Percentiles rank a stretch among this genome's conserved stretches.
phyloP scores from a whole-genome alignment of 1,140 invertebrate genomes.

The Coptotermes formosanus region DNA sequence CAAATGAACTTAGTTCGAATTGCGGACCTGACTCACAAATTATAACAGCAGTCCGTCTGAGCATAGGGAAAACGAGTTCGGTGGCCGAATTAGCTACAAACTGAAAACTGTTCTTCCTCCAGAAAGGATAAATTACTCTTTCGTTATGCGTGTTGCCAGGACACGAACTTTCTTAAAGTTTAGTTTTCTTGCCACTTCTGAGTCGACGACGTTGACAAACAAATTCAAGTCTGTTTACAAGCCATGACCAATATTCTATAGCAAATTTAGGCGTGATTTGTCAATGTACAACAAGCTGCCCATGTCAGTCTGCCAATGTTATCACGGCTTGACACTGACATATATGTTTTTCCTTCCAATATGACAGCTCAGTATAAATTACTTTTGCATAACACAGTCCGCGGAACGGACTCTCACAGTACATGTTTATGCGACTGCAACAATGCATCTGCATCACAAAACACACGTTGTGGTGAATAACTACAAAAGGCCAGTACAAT shows the following conservation, averaged over 20 bases:
- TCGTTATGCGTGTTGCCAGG: neutral
- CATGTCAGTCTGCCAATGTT: neutral
- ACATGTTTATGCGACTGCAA: no score
- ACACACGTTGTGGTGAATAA: neutral
- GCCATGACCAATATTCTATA: neutral
- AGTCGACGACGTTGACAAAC: neutral
- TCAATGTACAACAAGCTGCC: neutral
- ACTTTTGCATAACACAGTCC: neutral
- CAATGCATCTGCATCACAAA: neutral
- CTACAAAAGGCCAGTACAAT: no score
- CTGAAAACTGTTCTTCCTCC: no score
- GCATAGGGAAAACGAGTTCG: no score
- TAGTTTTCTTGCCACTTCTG: neutral
- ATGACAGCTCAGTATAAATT: slow-evolving; percentile 16
- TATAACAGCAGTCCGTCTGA: no score
- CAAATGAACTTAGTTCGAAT: no score
- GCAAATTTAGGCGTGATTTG: neutral
- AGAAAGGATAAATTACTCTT: no score
- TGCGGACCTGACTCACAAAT: no score
- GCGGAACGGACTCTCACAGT: neutral
- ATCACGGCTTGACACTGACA: neutral
- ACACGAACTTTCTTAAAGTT: neutral
- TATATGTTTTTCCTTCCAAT: slow-evolving; percentile 10
- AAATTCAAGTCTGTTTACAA: slow-evolving; percentile 12
- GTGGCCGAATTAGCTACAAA: no score